Evolutionary conservation across 2,113 vertebrate species (phyloP), one percentile per base, ranked within the genome.

Genomic region (Tricholaema leucomelas): DNA sequence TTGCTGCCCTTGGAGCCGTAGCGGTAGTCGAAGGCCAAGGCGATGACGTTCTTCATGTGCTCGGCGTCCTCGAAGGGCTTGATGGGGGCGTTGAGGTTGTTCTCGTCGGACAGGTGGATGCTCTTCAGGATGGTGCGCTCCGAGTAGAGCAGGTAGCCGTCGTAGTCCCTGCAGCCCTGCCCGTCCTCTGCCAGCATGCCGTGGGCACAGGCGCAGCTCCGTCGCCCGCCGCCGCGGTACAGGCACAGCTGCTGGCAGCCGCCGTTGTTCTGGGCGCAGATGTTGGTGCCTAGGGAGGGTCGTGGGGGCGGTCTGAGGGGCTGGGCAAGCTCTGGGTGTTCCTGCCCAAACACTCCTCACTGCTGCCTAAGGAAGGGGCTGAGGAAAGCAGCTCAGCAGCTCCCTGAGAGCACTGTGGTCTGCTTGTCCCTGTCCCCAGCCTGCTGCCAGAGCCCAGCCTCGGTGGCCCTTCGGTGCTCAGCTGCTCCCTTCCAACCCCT

Each of bases 11-110:
- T 98, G 81, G 98, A 97, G 4, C 98, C 97, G 0, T 98, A 96
- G 23, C 98, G 98, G 91, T 99, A 99, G 97, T 99, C 99, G 0
- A 99, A 99, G 84, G 98, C 99, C 93, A 99, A 95, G 6, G 99
- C 99, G 0, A 99, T 99, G 91, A 99, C 99, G 0, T 99, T 99
- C 97, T 99, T 99, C 99, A 99, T 99, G 97, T 99, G 98, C 61
- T 99, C 99, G 0, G 98, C 98, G 6, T 99, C 99, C 94, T 99
- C 99, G 6, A 99, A 99, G n/a, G 99, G 99, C 60, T 99, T 99
- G 77, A 99, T 98, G 0, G 99, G 99, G 0, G 99, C 99, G 0
- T 99, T 99, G 84, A 99, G 98, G 96, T 99, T 99, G 42, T 98
- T 99, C 94, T 99, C 99, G 0, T 99, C 99, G 0, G 99, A 99